Evolutionary conservation across 2,888 invertebrate species (phyloP), one percentile per base, ranked within the genome.

Genomic region (Nebria brevicollis): DNA sequence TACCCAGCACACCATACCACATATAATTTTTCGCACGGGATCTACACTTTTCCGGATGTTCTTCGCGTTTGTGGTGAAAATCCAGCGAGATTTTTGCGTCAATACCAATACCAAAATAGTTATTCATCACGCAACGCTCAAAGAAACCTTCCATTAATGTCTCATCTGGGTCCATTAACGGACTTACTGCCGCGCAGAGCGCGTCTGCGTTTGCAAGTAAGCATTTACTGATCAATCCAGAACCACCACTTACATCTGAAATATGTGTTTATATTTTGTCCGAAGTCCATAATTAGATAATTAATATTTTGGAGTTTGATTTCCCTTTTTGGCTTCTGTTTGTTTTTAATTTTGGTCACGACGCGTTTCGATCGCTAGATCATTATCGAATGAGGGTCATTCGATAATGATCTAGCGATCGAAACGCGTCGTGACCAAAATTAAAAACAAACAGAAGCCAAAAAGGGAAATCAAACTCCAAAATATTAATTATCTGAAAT

Each of bases 61-160:
- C 98, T 87, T 98, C 98, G 43, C 98, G 92, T 89, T 98, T 98
- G 87, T 97, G 96, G 89, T 98, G 98, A 88, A 99, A 99, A 88
- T 98, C 98, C 72, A 98, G 90, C 0, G 98, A 96, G 78, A 99
- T 98, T 90, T 99, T 98, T 0, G 98, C 98, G 90, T 99, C 98
- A 83, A 99, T 96, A 0, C 98, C 98, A 86, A 99, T 98, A 0
- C 98, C 98, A 88, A 98, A 98, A 88, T 99, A 99, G 88, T 99
- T 99, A 89, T 98, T 99, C 98, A 99, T 98, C 1, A 98, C 98
- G 86, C 97, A 97, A 84, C 95, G 94, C 89, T 99, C 98, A 86
- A 95, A 95, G 88, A 95, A 96, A 0, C 97, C 97, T 90, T 97
- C 97, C 87, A 95, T 90, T 1, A 96, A 90, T 0, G 95, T 95